Evolutionary conservation across 1,140 invertebrate genomes (phyloP), one percentile per base, ranked within the genome.

Genomic region (Drosophila nigrodunni): DNA sequence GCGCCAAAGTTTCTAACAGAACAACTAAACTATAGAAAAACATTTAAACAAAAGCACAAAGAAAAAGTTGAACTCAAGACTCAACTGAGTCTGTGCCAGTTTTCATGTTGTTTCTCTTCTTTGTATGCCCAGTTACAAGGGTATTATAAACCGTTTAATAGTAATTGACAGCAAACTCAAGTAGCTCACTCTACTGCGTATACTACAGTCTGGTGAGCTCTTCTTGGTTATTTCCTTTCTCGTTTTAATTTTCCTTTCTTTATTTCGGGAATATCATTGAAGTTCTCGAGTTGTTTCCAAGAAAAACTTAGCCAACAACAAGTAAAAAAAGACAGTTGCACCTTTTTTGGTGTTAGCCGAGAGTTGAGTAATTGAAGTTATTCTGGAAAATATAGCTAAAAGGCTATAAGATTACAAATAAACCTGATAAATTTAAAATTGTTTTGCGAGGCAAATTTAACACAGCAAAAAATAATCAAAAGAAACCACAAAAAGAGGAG

Each of bases 1-100:
- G 55, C 50, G 52, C 64, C 37, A 81, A 67, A 74, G 9, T 82
- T 87, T 75, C 37, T 25, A 58, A 21, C 50, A 57, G 15, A 49
- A 74, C 66, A 64, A 62, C 50, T 34, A 35, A 59, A 65, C 49
- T 54, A 47, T 13, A 18, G 7, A 4, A 60, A 69, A 76, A 60
- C 46, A 55, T 76, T 60, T 72, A 39, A 11, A 54, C 54, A 65
- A 57, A 69, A 57, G 66, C 35, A 68, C 65, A 61, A 65, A 64
- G 35, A 39, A 64, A 74, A 62, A 65, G 18, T 66, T 55, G 18
- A 60, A 39, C 54, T 49, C 39, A 54, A 8, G 47, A 37, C n/a
- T 43, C 39, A 52, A 60, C 21, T 58, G 43, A 30, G 58, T 34
- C 54, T 52, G 25, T 68, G 57, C 55, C 55, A 74, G 64, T 68